A percentile compares a stretch with the other conserved stretches of the same genome.
phyloP scores from a whole-genome alignment of 2,888 invertebrate species.

The Rhagophthalmus giganteus region DNA sequence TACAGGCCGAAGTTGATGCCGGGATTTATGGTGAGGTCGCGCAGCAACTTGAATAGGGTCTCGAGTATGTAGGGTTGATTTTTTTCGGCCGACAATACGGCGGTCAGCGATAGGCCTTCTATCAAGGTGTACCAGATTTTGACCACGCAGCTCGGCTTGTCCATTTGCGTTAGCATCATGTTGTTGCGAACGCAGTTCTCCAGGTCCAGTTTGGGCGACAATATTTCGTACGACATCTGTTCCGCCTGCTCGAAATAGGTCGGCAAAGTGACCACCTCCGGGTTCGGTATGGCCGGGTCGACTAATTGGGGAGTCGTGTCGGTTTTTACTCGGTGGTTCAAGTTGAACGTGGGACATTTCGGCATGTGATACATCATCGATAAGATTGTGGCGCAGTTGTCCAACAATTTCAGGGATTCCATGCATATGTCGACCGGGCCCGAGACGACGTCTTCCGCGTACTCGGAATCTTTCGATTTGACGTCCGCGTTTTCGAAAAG shows the following conservation, averaged over 20 bases:
- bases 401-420: constrained; percentile 82
- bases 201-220: constrained; percentile 58
- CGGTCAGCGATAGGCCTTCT: constrained; percentile 81
- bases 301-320: constrained; percentile 78
- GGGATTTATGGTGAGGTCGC: constrained; percentile 75
- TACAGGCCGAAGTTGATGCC: constrained; percentile 89
- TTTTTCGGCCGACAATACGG: constrained; percentile 75
- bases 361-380: constrained; percentile 95
- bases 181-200: constrained; percentile 56
- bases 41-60: constrained; percentile 81
- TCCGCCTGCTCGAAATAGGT: constrained; percentile 62
- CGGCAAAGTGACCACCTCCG: constrained; percentile 59
- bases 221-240: constrained; percentile 66
- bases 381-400: constrained; percentile 84
- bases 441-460: constrained; percentile 39
- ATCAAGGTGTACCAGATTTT: constrained; percentile 89
- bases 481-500: constrained; percentile 18
- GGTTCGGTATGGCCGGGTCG: constrained; percentile 81
- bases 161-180: constrained; percentile 67
- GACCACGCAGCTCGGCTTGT: constrained; percentile 79
- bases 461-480: constrained; percentile 39
- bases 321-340: constrained; percentile 80
- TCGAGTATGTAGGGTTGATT: constrained; percentile 86
- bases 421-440: constrained; percentile 64
- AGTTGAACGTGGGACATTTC: constrained; percentile 89